Evolutionary conservation across 2,797 vertebrate species (phyloP).

Genomic region (Dendrocincla tyrannina): DNA sequence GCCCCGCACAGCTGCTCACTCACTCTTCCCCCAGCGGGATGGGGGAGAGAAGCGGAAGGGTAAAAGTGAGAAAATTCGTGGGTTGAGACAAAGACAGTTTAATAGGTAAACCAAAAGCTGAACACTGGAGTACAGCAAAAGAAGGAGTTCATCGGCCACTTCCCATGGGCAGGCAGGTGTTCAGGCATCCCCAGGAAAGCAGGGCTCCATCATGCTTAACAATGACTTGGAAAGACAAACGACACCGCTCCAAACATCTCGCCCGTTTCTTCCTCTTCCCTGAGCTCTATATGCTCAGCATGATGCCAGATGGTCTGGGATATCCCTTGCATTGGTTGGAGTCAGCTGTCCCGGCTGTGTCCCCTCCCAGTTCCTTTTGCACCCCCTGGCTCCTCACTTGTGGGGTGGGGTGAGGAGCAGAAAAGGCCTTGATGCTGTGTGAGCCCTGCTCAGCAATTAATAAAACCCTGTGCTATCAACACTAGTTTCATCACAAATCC

Average conservation of each 20-base stretch:
- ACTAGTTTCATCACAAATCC: neutral
- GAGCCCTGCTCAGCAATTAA: neutral
- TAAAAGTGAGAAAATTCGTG: neutral
- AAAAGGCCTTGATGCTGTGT: neutral
- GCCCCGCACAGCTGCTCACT: rapidly evolving
- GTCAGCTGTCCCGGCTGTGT: neutral
- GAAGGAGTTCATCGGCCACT: rapidly evolving
- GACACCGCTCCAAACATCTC: rapidly evolving
- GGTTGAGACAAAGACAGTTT: neutral
- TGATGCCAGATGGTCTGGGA: neutral
- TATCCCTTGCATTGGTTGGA: neutral
- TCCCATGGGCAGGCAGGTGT: neutral
- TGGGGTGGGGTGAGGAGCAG: neutral
- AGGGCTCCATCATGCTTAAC: rapidly evolving
- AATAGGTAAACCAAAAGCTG: neutral
- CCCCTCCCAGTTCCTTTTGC: neutral
- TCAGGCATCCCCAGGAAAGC: neutral
- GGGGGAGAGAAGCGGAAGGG: neutral
- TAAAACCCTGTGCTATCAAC: rapidly evolving
- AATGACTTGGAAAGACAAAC: neutral
- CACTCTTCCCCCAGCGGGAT: neutral
- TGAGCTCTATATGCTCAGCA: neutral
- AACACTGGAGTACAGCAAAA: neutral
- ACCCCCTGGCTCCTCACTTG: rapidly evolving
- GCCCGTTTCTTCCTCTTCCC: neutral